Percentiles rank a stretch among this genome's conserved stretches.
Evolutionary conservation across 23 tunicate species (phyloP).

Genomic region (Styela clava): DNA sequence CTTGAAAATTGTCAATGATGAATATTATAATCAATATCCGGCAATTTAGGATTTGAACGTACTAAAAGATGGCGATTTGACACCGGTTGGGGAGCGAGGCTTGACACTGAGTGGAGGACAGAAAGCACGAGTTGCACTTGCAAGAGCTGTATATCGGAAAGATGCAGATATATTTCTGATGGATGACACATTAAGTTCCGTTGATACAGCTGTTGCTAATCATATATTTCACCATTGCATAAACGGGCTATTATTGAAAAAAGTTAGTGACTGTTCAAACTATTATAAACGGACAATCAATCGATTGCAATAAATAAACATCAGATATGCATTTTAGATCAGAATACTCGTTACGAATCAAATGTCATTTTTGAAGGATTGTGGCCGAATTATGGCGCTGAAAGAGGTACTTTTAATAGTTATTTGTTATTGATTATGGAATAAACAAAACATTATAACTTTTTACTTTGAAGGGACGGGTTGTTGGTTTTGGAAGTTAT

Average conservation of each 20-base stretch:
- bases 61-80: conserved; percentile 57
- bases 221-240: conserved; percentile 16
- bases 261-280: background rate
- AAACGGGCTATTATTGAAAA: background rate
- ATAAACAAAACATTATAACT: background rate
- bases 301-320: background rate
- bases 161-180: conserved; percentile 51
- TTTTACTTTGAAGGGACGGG: conserved; percentile 26
- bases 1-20: background rate
- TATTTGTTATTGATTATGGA: background rate
- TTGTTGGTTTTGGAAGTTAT: conserved; percentile 25
- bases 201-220: conserved; percentile 81
- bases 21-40: background rate
- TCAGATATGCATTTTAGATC: conserved; percentile 30
- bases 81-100: conserved; percentile 86
- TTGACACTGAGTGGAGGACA: conserved; percentile 94
- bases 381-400: conserved; percentile 50
- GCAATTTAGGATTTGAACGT: conserved; percentile 45
- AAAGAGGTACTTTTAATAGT: conserved; percentile 53
- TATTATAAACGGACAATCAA: background rate
- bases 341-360: conserved; percentile 86
- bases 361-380: conserved; percentile 52
- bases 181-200: conserved; percentile 93
- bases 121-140: conserved; percentile 88
- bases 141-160: conserved; percentile 71